Evolutionary conservation across 2,113 vertebrate genomes (phyloP).

Genomic region (Hippocampus barbouri): DNA sequence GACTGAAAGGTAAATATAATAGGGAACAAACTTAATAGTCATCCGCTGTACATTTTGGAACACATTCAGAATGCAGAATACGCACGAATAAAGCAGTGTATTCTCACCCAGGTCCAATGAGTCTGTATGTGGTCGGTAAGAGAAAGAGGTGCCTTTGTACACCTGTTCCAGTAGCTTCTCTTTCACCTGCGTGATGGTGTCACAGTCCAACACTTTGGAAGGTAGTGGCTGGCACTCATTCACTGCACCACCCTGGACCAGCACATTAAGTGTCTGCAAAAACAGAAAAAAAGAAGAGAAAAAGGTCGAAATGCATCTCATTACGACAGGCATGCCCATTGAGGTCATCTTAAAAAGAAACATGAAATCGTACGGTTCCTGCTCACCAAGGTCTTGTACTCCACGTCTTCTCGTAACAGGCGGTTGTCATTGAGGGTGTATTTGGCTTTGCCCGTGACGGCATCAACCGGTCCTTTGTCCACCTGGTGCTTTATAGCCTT

Average conservation of each 20-base stretch:
- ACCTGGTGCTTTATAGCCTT: slow-evolving; percentile 98
- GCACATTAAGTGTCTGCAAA: slow-evolving; percentile 83
- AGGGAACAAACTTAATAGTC: no score
- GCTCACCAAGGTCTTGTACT: slow-evolving; percentile 91
- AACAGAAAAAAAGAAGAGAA: not conserved
- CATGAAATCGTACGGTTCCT: not conserved
- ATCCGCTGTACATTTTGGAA: not conserved
- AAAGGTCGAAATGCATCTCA: not conserved
- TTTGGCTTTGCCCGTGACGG: slow-evolving; percentile 95
- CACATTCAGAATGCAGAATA: not conserved
- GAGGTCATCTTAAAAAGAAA: not conserved
- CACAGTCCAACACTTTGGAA: slow-evolving; percentile 89
- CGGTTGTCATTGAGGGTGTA: slow-evolving; percentile 97
- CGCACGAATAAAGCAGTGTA: not conserved
- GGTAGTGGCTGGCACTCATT: slow-evolving; percentile 82
- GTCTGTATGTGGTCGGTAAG: slow-evolving; percentile 85
- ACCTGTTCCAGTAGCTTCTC: slow-evolving; percentile 97
- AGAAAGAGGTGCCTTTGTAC: slow-evolving; percentile 87
- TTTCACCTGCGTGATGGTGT: slow-evolving; percentile 96
- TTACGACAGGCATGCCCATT: not conserved
- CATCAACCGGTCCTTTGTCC: slow-evolving; percentile 94
- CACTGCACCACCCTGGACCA: slow-evolving; percentile 76
- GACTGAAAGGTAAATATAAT: no score
- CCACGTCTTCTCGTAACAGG: slow-evolving; percentile 90
- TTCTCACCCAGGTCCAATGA: slow-evolving; percentile 90